Evolutionary conservation across 2,888 invertebrate genomes (phyloP), one percentile per base, ranked within the genome.

Genomic region (Cryptus viduatorius): DNA sequence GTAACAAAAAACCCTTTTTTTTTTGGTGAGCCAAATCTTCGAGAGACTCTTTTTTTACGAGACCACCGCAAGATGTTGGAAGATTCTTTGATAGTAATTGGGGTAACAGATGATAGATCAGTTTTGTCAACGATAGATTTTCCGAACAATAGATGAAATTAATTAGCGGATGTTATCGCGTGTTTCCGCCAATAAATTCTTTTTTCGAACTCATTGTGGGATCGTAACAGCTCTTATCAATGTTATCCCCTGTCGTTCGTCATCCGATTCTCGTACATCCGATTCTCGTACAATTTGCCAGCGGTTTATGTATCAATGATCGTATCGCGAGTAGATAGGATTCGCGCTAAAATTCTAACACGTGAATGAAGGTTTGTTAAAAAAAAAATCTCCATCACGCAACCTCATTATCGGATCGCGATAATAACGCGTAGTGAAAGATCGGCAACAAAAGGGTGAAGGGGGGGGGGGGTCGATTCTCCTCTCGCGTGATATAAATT

Each of bases 351-450:
- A 29, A n/a, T 61, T 61, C 0, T 4, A 7, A 1, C 29, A 5
- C 61, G 7, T 29, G 1, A 61, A 61, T 16, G 53, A 53, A 16
- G 16, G 16, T 53, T 16, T 3, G 16, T 16, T 53, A n/a, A 16
- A 53, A 53, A 48, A 48, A 48, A 48, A 4, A 53, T 59, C 61
- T 1, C 4, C n/a, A 14, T 7, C 16, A 31, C 29, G 46, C 46
- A 29, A 7, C 46, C 10, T 48, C 31, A 10, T 10, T 64, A 64
- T 75, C 68, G 68, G 46, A 68, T 81, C 24, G 19, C 61, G 80
- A 75, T 68, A 80, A 73, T 68, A 80, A 73, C 14, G 67, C 19
- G n/a, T 31, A 19, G 50, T 68, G 44, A 81, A 48, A 42, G 37
- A 75, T 81, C 56, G 42, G 7, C 42, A 50, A 50, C 68, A 59